Evolutionary conservation across 2,797 vertebrate species (phyloP).

Genomic region (Coregonus sp.): DNA sequence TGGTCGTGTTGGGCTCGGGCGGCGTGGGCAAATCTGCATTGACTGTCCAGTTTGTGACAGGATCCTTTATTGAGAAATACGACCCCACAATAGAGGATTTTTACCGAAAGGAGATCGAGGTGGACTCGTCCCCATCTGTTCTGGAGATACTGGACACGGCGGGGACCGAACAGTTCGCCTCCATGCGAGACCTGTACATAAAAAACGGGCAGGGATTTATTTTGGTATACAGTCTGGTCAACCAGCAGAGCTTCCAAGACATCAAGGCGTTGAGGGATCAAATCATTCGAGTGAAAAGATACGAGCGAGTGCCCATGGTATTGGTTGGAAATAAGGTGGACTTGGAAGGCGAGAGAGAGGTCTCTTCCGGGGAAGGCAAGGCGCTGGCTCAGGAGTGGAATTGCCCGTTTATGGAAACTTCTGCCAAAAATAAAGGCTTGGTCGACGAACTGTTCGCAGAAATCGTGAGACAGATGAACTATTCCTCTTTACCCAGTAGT

Average conservation of each 20-base stretch:
- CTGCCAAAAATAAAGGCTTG: conserved; percentile 94
- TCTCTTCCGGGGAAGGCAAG: conserved; percentile 90
- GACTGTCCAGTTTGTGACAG: conserved; percentile 92
- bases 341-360: conserved; percentile 91
- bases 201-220: conserved; percentile 94
- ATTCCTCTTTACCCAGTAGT: conserved; percentile 86
- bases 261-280: conserved; percentile 95
- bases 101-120: conserved; percentile 94
- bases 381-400: conserved; percentile 94
- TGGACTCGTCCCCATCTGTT: conserved; percentile 93
- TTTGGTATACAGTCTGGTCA: conserved; percentile 89
- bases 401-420: conserved; percentile 96
- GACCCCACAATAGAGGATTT: conserved; percentile 95
- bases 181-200: conserved; percentile 93
- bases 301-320: conserved; percentile 94
- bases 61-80: conserved; percentile 93
- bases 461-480: conserved; percentile 97
- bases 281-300: conserved; percentile 93
- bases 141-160: conserved; percentile 94
- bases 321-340: conserved; percentile 98
- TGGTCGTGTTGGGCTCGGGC: conserved; percentile 91
- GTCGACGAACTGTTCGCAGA: conserved; percentile 95
- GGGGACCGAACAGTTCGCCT: conserved; percentile 92
- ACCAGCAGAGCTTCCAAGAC: conserved; percentile 95
- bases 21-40: conserved; percentile 92